phyloP scores from a whole-genome alignment of 2,888 invertebrate genomes.

The Sminthurinus aureus region DNA sequence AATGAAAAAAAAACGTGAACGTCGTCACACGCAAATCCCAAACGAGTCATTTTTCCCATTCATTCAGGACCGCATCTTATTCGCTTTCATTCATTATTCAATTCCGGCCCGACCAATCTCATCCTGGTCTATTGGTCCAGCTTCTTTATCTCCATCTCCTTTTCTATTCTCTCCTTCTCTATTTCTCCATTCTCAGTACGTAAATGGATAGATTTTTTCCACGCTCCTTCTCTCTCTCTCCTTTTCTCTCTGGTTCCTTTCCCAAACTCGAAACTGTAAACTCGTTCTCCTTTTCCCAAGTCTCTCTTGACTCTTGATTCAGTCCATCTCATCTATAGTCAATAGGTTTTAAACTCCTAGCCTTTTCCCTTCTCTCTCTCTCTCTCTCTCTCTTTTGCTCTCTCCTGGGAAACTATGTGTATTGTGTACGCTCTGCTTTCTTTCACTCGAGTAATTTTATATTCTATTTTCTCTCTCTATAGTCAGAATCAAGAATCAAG shows the following conservation, averaged over 20 bases:
- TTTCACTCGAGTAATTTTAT: background rate
- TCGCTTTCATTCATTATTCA: constrained; percentile 59
- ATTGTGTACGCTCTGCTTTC: background rate
- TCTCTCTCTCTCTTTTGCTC: background rate
- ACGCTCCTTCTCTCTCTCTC: constrained; percentile 7
- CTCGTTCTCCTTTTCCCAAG: background rate
- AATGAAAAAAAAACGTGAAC: constrained; percentile 4
- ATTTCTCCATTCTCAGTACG: constrained; percentile 21
- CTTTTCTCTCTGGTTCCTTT: background rate
- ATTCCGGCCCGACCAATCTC: constrained; percentile 54
- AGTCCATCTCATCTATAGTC: background rate
- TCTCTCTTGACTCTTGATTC: background rate
- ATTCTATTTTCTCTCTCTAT: background rate
- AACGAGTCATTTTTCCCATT: constrained; percentile 58
- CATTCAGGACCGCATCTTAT: constrained; percentile 56
- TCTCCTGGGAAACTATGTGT: background rate
- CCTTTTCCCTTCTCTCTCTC: background rate
- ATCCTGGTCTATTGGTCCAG: constrained; percentile 43
- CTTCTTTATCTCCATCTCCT: constrained; percentile 4
- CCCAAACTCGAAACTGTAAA: background rate
- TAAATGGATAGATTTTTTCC: constrained; percentile 31
- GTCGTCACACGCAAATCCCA: constrained; percentile 59
- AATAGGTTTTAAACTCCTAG: background rate
- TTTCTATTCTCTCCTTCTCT: constrained; percentile 6
- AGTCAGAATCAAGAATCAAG: too few relatives aligned